Base-by-base conservation (phyloP, 2,797 vertebrate genomes). In the Rhinophrynus dorsalis region DNA sequence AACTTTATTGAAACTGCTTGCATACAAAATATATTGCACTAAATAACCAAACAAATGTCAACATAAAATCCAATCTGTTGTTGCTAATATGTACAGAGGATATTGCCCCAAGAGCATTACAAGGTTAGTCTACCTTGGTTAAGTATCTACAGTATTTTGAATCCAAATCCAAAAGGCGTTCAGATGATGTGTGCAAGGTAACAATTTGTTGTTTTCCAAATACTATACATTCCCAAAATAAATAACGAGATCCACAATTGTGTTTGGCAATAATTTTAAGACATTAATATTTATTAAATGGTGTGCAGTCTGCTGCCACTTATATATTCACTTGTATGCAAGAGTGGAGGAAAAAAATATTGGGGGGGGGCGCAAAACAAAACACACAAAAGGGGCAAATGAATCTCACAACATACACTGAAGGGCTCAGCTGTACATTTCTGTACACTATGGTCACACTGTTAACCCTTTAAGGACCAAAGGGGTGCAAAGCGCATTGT, bases 1-100 rank as follows among this genome's bases (percentile, higher is more conserved):
- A 96, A 91, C 91, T 95, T 96, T 97, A 97, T 97, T 96, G 92
- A 97, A 98, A 98, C 96, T 93, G 95, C 93, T 97, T 95, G 94
- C 96, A 97, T 98, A 98, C 95, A 98, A 98, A 98, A 98, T 98
- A 97, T 96, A 96, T 96, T 96, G 93, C 95, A 98, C 95, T 96
- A 96, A n/a, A n/a, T 96, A 95, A 97, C 94, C 94, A 96, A 94
- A 97, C 95, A 94, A 90, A 94, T 94, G 94, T 96, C 91, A 95
- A 96, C 92, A 92, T 94, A 94, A 93, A 92, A 92, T 92, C 92
- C 93, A 92, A 94, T 94, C 90, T 92, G 92, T 93, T 93, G 88
- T 93, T 86, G 92, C 92, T 92, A 94, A 85, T 96, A 97, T 97
- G 89, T 97, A 98, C 95, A 96, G 91, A 97, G 92, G 92, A 93